Evolutionary conservation across 2,797 vertebrate species (phyloP).

Genomic region (Siniperca scherzeri): DNA sequence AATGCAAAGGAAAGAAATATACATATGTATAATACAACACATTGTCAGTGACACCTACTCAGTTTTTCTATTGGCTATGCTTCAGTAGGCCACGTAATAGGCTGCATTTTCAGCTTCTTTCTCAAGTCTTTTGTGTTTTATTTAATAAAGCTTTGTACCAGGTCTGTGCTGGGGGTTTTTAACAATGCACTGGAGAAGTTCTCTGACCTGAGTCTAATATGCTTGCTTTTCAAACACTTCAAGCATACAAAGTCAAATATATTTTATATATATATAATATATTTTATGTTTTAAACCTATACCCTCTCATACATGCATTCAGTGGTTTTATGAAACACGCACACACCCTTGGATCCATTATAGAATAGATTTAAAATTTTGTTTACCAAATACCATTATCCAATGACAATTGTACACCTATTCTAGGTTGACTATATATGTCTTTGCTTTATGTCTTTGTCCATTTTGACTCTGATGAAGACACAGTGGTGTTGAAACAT

Average conservation of each 20-base stretch:
- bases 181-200: neutral
- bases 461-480: neutral
- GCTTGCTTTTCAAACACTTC: neutral
- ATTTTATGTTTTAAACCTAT: neutral
- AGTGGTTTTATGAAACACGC: slow-evolving; percentile 1
- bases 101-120: neutral
- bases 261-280: neutral
- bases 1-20: neutral
- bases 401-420: neutral
- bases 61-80: neutral
- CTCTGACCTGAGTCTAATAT: neutral
- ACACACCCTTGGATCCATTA: neutral
- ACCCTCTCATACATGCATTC: neutral
- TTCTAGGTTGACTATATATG: neutral
- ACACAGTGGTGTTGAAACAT: neutral
- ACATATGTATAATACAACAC: neutral
- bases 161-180: neutral
- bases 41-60: neutral
- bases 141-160: neutral
- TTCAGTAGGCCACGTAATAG: slow-evolving; percentile 11
- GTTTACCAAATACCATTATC: neutral
- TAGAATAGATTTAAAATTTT: neutral
- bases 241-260: neutral
- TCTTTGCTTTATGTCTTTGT: neutral
- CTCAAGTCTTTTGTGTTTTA: neutral